Conservation (phyloP, 2,113 vertebrate species). For the Indicator maculatus region DNA sequence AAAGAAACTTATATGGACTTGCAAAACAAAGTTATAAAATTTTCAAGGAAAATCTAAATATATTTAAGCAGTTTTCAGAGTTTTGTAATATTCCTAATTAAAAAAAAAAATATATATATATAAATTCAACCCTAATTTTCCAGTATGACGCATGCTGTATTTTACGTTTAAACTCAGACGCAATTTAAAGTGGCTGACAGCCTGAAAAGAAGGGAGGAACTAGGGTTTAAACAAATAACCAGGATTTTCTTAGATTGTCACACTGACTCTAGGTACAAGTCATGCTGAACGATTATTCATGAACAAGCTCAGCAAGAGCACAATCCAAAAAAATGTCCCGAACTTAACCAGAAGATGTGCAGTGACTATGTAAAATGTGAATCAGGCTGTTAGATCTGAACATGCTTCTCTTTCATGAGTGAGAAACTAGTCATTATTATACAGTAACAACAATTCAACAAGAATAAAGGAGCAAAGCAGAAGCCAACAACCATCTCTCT, state of each 20-base stretch:
- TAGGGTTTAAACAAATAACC: not conserved
- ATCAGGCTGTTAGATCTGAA: not conserved
- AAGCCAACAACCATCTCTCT: not conserved
- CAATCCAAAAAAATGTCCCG: not conserved
- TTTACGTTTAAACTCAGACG: constrained; percentile 17
- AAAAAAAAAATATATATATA: not conserved
- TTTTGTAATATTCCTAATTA: constrained; percentile 45
- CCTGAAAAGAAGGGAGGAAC: not conserved
- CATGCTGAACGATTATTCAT: not conserved
- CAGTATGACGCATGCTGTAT: not conserved
- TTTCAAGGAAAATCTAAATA: constrained; percentile 8
- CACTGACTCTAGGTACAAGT: constrained; percentile 16
- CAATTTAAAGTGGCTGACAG: not conserved
- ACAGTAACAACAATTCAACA: not conserved
- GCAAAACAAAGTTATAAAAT: constrained; percentile 37
- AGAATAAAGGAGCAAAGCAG: not conserved
- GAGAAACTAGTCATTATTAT: not conserved
- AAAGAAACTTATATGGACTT: not conserved
- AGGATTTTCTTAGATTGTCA: not conserved
- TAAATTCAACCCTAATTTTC: constrained; percentile 40
- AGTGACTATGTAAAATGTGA: not conserved
- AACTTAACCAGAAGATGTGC: not conserved
- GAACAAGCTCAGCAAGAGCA: not conserved
- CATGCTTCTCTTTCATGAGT: not conserved
- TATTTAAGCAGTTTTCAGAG: not conserved